Evolutionary conservation across 2,113 vertebrate genomes (phyloP), one percentile per base, ranked within the genome.

Genomic region (Sigmodon hispidus): DNA sequence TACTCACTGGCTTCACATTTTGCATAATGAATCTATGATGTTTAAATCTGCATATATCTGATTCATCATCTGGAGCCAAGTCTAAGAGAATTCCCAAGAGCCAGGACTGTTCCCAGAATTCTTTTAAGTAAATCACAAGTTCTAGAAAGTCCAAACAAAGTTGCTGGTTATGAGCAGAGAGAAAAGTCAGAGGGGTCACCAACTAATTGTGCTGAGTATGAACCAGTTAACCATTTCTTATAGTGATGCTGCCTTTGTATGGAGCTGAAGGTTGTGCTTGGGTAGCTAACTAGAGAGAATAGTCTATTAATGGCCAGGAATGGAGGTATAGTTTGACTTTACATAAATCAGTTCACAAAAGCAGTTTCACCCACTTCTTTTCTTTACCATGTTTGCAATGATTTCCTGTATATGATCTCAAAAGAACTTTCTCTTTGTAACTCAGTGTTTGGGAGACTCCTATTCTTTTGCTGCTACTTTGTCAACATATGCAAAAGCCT

Each of bases 381-480:
- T 73, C 55, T 88, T 92, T 73, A 81, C 13, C 48, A 1, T 75
- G 26, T 88, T 50, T 29, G 7, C n/a, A 36, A 1, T 73, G 55
- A 91, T 95, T 97, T 97, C 45, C 65, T 94, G n/a, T 59, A 21
- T 87, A 26, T 96, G 16, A 55, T 96, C 17, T 91, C 57, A 95
- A 86, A 55, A 91, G 81, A 96, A 86, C 13, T 96, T 97, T 92
- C 89, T 84, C 90, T 96, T 24, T 96, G 21, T 95, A 96, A 84
- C 36, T 87, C 73, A 80, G 91, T 97, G 15, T n/a, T 93, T 97
- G 94, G 94, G 91, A 90, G 57, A 96, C 75, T 24, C 75, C 92
- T 67, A 84, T 89, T 90, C 69, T 97, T 96, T 94, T 72, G 7
- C 87, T 93, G 76, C 90, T 97, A 83, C 87, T 93, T 93, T 98